A percentile compares a stretch with the other conserved stretches of the same genome.
These are phyloP conservation scores for Alcedo quadribrachys DNA, from an alignment of 2,797 vertebrate genomes.

Conservation along the genomic window DNA sequence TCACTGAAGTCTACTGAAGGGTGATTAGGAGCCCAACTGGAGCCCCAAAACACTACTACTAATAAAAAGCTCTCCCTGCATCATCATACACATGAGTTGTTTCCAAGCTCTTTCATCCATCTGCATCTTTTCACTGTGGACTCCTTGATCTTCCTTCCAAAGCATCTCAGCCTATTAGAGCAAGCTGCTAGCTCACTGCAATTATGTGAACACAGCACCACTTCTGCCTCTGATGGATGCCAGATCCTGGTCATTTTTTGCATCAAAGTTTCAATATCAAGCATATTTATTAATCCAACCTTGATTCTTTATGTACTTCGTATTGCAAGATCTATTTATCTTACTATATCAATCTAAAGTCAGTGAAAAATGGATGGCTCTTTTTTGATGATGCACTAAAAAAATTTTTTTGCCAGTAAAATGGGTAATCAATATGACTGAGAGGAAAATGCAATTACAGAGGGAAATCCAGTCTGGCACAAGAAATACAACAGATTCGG, in stretches of 20 bases:
- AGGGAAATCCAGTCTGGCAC: not conserved
- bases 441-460: not conserved
- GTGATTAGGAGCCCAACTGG: not conserved
- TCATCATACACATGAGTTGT: not conserved
- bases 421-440: not conserved
- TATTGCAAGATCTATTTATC: no score
- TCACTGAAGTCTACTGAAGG: not conserved
- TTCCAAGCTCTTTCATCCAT: not conserved
- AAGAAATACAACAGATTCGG: not conserved
- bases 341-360: not conserved
- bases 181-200: not conserved
- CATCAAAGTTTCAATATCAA: not conserved
- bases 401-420: not conserved
- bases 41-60: not conserved
- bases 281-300: not conserved
- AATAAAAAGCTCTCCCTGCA: not conserved
- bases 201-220: not conserved
- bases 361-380: not conserved
- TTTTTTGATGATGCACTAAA: not conserved
- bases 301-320: not conserved
- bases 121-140: not conserved
- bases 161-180: not conserved
- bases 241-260: not conserved
- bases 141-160: not conserved
- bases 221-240: not conserved